Percentiles rank a stretch among this genome's conserved stretches.
phyloP scores from a whole-genome alignment of 2,113 vertebrate species.

The Lycaon pictus region DNA sequence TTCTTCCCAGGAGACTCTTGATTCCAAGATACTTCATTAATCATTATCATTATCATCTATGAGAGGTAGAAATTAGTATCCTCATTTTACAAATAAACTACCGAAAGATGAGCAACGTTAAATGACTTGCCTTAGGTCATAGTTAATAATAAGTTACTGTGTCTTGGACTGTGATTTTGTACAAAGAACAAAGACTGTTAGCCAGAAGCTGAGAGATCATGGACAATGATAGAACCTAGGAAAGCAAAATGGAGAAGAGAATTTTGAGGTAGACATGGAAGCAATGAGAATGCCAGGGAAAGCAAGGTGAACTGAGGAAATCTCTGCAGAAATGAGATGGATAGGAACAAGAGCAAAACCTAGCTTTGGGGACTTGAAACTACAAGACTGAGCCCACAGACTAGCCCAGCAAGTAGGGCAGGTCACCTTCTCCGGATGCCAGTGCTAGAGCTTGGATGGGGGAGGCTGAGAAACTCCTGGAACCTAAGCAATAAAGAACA shows the following conservation, averaged over 20 bases:
- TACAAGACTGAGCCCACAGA: neutral
- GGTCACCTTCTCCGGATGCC: neutral
- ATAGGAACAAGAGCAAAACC: neutral
- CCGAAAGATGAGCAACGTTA: neutral
- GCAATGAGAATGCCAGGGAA: neutral
- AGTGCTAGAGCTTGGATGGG: neutral
- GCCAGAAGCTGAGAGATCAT: neutral
- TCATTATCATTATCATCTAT: neutral
- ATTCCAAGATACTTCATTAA: neutral
- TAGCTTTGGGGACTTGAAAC: neutral
- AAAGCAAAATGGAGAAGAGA: neutral
- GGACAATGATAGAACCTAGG: neutral
- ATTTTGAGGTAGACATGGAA: neutral
- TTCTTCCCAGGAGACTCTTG: neutral
- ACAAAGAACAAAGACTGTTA: neutral
- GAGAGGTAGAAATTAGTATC: neutral
- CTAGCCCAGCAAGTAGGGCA: neutral
- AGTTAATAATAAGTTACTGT: neutral
- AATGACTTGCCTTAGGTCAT: neutral
- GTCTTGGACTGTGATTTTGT: neutral
- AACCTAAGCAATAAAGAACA: neutral
- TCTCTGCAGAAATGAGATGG: neutral
- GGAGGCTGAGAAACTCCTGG: neutral
- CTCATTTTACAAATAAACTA: neutral
- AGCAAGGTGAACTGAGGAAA: constrained; percentile 12